Base-by-base conservation (phyloP, 2,113 vertebrate species). In the Neotragus pygmaeus region DNA sequence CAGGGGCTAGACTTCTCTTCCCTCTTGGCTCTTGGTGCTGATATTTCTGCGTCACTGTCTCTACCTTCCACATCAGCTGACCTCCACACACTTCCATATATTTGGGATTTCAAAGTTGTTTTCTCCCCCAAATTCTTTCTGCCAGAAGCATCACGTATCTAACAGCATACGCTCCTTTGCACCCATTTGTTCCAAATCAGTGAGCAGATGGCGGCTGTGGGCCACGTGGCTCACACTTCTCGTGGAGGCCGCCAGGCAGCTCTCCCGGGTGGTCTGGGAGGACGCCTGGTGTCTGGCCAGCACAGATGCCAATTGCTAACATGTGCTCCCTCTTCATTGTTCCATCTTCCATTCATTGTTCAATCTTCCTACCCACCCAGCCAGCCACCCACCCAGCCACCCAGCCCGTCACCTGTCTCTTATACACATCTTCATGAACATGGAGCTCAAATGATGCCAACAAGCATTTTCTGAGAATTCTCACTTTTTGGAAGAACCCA, bases 211-310 rank as follows among this genome's bases (percentile, higher is more conserved):
- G 87, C 19, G 27, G 12, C 70, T 84, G 39, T 23, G 21, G 39
- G 84, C 21, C 6, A 3, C 3, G n/a, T 30, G 83, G 49, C 55
- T 95, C 84, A 43, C 88, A 51, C 58, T 17, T 88, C 82, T 81
- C 15, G 0, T 43, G 47, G 73, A 88, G 95, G 47, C 93, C 47
- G 8, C 11, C 0, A 25, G n/a, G 47, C 70, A 28, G 21, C 80
- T 91, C 97, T 97, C 83, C 91, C 9, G 7, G 97, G 96, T 98
- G 98, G 98, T 98, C 97, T 51, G 11, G 0, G 95, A 86, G 78
- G 49, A 47, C 1, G 10, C 73, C 33, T 43, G 62, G 97, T 91
- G 82, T 98, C 97, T 98, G 97, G 98, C 82, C 27, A 16, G 78
- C 5, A 3, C 30, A 36, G 86, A 84, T 83, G 87, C 88, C 95